Percentiles rank a stretch among this genome's conserved stretches.
Conservation (phyloP, 2,113 vertebrate genomes). For the Dicentrarchus labrax region DNA sequence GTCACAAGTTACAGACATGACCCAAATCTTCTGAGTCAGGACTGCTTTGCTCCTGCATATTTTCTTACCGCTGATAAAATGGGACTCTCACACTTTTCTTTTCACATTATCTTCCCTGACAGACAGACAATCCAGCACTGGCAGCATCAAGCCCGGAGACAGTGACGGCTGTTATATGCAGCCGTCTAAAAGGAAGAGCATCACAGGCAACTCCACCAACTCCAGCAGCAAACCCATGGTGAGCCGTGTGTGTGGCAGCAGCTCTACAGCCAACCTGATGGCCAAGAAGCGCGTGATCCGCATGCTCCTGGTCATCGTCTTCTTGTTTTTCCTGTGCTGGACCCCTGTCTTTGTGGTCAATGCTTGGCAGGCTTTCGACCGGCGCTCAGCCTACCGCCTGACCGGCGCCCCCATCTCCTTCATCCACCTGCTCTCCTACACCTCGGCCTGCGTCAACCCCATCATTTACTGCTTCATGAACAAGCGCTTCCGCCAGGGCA, state of each 20-base stretch:
- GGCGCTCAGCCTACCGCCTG: conserved; percentile 86
- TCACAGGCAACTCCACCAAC: background rate
- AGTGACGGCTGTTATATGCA: conserved; percentile 93
- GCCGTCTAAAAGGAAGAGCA: conserved; percentile 77
- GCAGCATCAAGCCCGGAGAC: conserved; percentile 85
- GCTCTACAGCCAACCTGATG: conserved; percentile 90
- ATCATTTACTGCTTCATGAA: conserved; percentile 99
- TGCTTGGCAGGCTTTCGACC: conserved; percentile 95
- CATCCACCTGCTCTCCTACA: conserved; percentile 97
- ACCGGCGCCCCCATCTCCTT: conserved; percentile 97
- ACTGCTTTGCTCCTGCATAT: background rate
- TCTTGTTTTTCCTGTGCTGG: conserved; percentile 98
- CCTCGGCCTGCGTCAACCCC: conserved; percentile 95
- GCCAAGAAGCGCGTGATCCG: conserved; percentile 98
- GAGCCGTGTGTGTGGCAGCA: conserved; percentile 86
- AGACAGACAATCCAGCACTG: conserved; percentile 87
- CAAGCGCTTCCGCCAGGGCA: conserved; percentile 92
- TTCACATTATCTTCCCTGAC: conserved; percentile 15
- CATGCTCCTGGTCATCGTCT: conserved; percentile 97
- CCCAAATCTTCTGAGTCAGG: background rate
- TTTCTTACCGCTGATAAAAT: conserved; percentile 8
- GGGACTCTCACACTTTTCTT: background rate
- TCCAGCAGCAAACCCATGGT: conserved; percentile 55
- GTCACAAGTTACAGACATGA: background rate
- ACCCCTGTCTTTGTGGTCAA: conserved; percentile 96